phyloP scores from a whole-genome alignment of 2,888 invertebrate genomes.

The Plagiodera versicolora region DNA sequence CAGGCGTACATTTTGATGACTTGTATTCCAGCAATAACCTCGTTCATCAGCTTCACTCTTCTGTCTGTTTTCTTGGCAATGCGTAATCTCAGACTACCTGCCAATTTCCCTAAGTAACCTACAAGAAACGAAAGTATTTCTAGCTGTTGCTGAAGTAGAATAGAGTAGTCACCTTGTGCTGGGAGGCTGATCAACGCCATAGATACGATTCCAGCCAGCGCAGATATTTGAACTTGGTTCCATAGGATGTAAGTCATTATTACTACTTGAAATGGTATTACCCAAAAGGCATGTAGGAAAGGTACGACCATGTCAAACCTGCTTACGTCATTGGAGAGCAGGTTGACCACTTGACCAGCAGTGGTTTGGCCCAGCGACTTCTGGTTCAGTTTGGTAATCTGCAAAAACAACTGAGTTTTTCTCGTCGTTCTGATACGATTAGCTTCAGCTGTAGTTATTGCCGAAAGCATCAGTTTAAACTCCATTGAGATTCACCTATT shows the following conservation, averaged over 20 bases:
- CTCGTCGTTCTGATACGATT: no score
- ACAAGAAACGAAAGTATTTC: constrained; percentile 6
- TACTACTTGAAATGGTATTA: constrained; percentile 73
- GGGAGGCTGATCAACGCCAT: constrained; percentile 58
- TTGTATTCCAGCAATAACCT: constrained; percentile 71
- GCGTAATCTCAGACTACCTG: constrained; percentile 53
- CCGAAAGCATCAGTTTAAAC: no score
- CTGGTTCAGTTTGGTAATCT: constrained; percentile 65
- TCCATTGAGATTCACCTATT: no score
- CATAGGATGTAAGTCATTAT: constrained; percentile 64
- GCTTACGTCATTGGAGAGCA: constrained; percentile 82
- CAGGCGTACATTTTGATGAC: constrained; percentile 81
- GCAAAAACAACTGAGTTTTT: constrained; percentile 22
- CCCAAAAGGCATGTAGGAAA: constrained; percentile 76
- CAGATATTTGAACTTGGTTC: constrained; percentile 58
- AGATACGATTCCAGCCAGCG: constrained; percentile 63
- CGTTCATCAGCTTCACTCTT: constrained; percentile 71
- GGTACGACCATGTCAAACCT: constrained; percentile 73
- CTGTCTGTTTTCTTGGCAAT: constrained; percentile 62
- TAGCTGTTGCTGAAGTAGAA: no score
- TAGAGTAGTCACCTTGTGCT: constrained; percentile 55
- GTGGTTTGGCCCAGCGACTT: constrained; percentile 78
- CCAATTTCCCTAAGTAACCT: constrained; percentile 45
- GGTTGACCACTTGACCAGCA: constrained; percentile 78
- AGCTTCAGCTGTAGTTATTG: no score